Base-by-base conservation (phyloP, 2,113 vertebrate species). In the Athene cunicularia region DNA sequence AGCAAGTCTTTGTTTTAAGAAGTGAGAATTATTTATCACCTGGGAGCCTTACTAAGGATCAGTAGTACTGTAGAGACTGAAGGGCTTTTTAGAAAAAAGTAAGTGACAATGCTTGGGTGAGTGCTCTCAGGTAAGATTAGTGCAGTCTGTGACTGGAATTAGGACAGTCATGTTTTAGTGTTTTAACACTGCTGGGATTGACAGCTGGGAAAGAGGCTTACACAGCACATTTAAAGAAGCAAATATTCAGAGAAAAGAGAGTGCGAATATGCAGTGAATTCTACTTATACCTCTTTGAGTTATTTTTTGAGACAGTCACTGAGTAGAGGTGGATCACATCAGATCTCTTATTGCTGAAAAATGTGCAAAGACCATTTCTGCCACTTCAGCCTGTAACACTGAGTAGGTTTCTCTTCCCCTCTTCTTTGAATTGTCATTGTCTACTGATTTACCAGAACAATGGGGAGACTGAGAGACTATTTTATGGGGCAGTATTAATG, bases 251-350 rank as follows among this genome's bases (percentile, higher is more conserved):
- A 77, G 95, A 58, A 90, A 74, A 81, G 68, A 72, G 75, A 52
- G 68, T 71, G 83, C 88, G 86, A 96, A 92, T 80, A 74, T 83
- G 47, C 63, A 82, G 74, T 75, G 81, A 93, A 82, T 95, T 96
- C 59, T 80, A 26, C 86, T 91, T 93, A 64, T 2, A 83, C 79
- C 56, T 91, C 93, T 88, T 62, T 80, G 93, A 88, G 83, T 55
- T 95, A 66, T 91, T 95, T 95, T 93, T 95, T 95, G 79, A 76
- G 52, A 39, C 37, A 35, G 60, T 95, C 90, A 62, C 91, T 90
- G 91, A 58, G 80, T 84, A 81, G 80, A 92, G 80, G 47, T 95
- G n/a, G 67, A 80, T 90, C n/a, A 28, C 37, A 74, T 93, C 27
- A 91, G 32, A 73, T 39, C 16, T 70, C 67, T 79, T 82, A 17